Evolutionary conservation across 2,797 vertebrate genomes (phyloP).

Genomic region (Galago senegalensis): DNA sequence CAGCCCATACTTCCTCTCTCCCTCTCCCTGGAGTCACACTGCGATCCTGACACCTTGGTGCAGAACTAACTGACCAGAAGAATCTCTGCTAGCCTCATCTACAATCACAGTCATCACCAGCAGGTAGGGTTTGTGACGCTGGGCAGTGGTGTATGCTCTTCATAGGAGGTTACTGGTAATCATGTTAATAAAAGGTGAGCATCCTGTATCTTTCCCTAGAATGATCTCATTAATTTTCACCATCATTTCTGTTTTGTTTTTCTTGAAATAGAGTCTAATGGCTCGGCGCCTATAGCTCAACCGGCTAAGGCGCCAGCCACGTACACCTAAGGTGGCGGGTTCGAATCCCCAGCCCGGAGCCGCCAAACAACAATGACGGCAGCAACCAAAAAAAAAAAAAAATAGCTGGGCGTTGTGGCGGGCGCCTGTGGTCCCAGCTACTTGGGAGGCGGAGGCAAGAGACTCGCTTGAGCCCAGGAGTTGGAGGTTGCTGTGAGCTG

Average conservation of each 20-base stretch:
- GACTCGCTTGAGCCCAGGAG: too few relatives aligned
- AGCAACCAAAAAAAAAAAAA: too few relatives aligned
- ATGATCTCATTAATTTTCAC: conserved; percentile 40
- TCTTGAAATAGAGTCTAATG: too few relatives aligned
- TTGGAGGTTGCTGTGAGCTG: too few relatives aligned
- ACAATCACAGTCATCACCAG: neutral
- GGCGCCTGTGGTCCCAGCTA: too few relatives aligned
- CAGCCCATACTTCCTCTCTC: neutral
- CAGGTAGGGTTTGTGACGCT: neutral
- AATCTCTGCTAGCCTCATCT: neutral
- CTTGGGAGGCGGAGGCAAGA: too few relatives aligned
- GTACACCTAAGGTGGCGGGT: too few relatives aligned
- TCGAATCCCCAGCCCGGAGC: too few relatives aligned
- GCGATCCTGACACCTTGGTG: neutral
- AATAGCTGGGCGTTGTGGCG: too few relatives aligned
- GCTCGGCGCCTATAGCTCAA: too few relatives aligned
- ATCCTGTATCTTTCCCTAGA: neutral
- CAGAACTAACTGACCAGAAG: neutral
- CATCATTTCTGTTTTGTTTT: neutral
- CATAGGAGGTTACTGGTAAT: neutral
- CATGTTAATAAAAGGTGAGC: neutral
- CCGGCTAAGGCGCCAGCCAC: too few relatives aligned
- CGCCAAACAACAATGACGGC: too few relatives aligned
- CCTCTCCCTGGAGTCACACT: neutral
- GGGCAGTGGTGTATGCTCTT: neutral